Conservation (phyloP, 2,797 vertebrate genomes). For the Anableps anableps region DNA sequence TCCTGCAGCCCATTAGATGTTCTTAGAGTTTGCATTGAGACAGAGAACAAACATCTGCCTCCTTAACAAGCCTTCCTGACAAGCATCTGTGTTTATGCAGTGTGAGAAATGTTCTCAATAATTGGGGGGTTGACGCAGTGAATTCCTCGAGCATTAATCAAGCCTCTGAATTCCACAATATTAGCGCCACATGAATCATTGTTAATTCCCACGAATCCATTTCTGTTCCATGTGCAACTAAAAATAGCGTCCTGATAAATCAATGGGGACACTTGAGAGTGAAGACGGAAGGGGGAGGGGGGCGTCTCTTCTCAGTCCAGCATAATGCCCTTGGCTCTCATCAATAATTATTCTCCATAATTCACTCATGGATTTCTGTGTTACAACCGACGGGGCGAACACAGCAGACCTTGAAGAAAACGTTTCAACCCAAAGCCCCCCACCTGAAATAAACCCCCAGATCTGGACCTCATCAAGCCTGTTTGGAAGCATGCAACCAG, state of each 20-base stretch:
- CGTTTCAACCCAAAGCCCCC: constrained; percentile 25
- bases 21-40: constrained; percentile 28
- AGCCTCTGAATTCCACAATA: constrained; percentile 73
- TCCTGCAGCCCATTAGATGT: constrained; percentile 52
- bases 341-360: constrained; percentile 71
- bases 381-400: constrained; percentile 26
- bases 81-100: constrained; percentile 69
- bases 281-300: constrained; percentile 30
- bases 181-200: constrained; percentile 75
- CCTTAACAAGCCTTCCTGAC: constrained; percentile 49
- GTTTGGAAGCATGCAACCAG: constrained; percentile 25
- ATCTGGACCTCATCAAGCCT: constrained; percentile 30
- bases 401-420: constrained; percentile 43
- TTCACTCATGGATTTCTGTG: constrained; percentile 53
- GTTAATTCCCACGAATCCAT: constrained; percentile 77
- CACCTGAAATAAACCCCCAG: constrained; percentile 28
- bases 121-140: constrained; percentile 57
- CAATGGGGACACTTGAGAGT: constrained; percentile 72
- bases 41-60: constrained; percentile 45
- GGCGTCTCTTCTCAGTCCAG: constrained; percentile 54
- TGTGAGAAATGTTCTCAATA: constrained; percentile 73
- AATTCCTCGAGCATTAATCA: constrained; percentile 72
- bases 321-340: constrained; percentile 58
- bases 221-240: constrained; percentile 73
- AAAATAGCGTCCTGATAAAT: constrained; percentile 78